Percentiles rank a stretch among this genome's conserved stretches.
Evolutionary conservation across 2,113 vertebrate genomes (phyloP).

Genomic region (Centropristis striata): DNA sequence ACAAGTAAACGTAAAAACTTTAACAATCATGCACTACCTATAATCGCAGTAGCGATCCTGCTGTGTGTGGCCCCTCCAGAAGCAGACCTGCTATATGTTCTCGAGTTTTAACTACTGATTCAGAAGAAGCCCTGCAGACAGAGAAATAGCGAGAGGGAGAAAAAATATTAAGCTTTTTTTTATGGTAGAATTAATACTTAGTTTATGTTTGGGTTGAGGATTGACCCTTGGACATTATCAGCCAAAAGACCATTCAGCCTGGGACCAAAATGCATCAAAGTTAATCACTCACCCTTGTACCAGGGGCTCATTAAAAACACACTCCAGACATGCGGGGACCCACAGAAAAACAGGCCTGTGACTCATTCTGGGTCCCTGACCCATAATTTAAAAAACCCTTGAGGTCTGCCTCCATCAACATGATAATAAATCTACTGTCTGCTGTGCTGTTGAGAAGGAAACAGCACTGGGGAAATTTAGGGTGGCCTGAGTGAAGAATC

Average conservation of each 20-base stretch:
- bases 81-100: conserved; percentile 11
- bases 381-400: conserved; percentile 64
- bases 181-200: conserved; percentile 18
- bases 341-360: conserved; percentile 56
- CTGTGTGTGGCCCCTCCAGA: conserved; percentile 12
- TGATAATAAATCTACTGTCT: conserved; percentile 62
- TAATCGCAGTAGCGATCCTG: conserved; percentile 11
- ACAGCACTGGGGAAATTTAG: conserved; percentile 21
- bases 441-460: conserved; percentile 42
- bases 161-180: not conserved
- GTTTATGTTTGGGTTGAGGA: conserved; percentile 72
- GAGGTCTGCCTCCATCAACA: conserved; percentile 69
- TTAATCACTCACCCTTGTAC: conserved; percentile 69
- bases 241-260: conserved; percentile 56
- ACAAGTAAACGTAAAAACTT: not conserved
- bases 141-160: not conserved
- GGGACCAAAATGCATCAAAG: conserved; percentile 60
- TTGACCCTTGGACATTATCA: conserved; percentile 56
- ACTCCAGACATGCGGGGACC: conserved; percentile 54
- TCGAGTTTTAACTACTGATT: conserved; percentile 18
- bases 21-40: not conserved
- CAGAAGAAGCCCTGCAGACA: conserved; percentile 4
- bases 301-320: conserved; percentile 61
- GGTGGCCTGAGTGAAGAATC: conserved; percentile 8
- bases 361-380: conserved; percentile 68